Percentiles rank a stretch among this genome's conserved stretches.
These are phyloP conservation scores for Pangasius macronema DNA, from an alignment of 2,797 vertebrate species.

Conservation along the genomic window DNA sequence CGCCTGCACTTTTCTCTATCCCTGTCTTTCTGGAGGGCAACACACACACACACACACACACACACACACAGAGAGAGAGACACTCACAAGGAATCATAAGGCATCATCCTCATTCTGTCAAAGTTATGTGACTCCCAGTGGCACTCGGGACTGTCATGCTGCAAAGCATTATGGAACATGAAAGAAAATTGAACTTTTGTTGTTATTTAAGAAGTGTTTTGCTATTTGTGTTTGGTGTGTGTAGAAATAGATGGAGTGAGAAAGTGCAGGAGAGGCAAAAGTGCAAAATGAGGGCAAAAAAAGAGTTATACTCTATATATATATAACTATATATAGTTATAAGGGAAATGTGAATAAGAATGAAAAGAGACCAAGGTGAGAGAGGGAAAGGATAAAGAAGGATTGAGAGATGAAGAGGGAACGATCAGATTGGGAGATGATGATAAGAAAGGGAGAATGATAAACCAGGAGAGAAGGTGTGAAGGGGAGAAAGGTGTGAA, in stretches of 20 bases:
- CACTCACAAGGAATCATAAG: neutral
- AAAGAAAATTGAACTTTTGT: slow-evolving; percentile 4
- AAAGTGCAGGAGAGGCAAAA: slow-evolving; percentile 11
- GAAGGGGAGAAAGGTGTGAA: slow-evolving; percentile 47
- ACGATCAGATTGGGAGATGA: neutral
- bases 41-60: neutral
- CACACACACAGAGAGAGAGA: neutral
- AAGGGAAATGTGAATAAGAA: no score
- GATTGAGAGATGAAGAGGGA: slow-evolving; percentile 45
- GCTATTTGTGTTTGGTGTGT: neutral
- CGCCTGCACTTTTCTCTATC: neutral
- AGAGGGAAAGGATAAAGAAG: neutral
- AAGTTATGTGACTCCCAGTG: slow-evolving; percentile 32
- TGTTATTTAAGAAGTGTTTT: slow-evolving; percentile 11
- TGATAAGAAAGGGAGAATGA: slow-evolving; percentile 30
- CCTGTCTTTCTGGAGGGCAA: neutral
- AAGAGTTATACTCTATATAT: no score
- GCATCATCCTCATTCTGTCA: slow-evolving; percentile 32
- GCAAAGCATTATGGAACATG: neutral
- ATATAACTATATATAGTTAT: no score
- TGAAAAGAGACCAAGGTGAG: neutral
- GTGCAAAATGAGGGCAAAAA: slow-evolving; percentile 22
- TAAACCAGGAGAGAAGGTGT: slow-evolving; percentile 53
- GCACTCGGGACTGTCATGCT: neutral
- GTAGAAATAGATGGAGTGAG: slow-evolving; percentile 45